Conservation (phyloP, 2,888 invertebrate species). For the Linnaemya tessellans region DNA sequence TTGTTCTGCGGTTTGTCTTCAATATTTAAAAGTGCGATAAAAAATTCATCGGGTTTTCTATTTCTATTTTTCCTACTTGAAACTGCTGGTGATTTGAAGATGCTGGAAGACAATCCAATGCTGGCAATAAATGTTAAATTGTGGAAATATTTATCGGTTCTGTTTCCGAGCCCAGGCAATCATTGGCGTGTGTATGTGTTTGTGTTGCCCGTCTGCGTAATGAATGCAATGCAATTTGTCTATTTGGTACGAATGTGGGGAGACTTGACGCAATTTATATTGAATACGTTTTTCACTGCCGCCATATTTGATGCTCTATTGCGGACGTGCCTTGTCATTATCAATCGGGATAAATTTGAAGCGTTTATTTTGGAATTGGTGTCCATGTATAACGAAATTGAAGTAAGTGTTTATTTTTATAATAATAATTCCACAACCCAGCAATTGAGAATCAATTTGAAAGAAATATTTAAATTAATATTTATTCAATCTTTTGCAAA, state of each 20-base stretch:
- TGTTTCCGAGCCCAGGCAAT: slow-evolving; percentile 73
- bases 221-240: slow-evolving; percentile 79
- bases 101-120: slow-evolving; percentile 77
- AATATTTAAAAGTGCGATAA: slow-evolving; percentile 9
- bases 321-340: slow-evolving; percentile 78
- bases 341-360: slow-evolving; percentile 77
- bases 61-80: slow-evolving; percentile 25
- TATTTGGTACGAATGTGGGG: slow-evolving; percentile 77
- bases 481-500: slow-evolving; percentile 19
- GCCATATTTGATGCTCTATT: slow-evolving; percentile 79
- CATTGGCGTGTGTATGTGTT: slow-evolving; percentile 78
- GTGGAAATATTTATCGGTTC: slow-evolving; percentile 78
- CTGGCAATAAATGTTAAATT: slow-evolving; percentile 79
- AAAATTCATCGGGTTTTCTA: background rate
- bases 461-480: slow-evolving; percentile 47
- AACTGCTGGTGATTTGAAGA: slow-evolving; percentile 61
- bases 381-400: slow-evolving; percentile 76
- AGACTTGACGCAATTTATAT: slow-evolving; percentile 77
- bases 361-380: slow-evolving; percentile 76
- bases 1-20: slow-evolving; percentile 33
- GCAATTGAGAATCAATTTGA: slow-evolving; percentile 35
- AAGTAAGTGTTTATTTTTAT: slow-evolving; percentile 71
- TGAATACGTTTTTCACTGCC: slow-evolving; percentile 78
- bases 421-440: background rate
- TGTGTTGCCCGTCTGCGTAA: slow-evolving; percentile 76